Percentiles rank a stretch among this genome's conserved stretches.
phyloP scores from a whole-genome alignment of 2,888 invertebrate species.

The Synanthedon vespiformis region DNA sequence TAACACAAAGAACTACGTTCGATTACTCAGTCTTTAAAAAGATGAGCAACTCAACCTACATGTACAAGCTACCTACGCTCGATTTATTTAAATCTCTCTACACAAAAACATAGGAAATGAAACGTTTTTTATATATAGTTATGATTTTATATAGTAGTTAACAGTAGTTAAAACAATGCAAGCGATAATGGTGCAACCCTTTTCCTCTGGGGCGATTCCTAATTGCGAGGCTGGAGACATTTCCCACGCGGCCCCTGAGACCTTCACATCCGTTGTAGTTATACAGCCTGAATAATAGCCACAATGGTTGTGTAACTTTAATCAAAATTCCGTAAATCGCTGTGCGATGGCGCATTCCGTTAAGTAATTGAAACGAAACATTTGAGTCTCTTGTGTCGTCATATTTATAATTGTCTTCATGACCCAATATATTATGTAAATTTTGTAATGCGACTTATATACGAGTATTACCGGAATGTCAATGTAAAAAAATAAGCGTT shows the following conservation, averaged over 20 bases:
- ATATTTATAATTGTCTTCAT: background rate
- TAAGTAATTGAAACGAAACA: background rate
- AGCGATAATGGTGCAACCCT: conserved; percentile 48
- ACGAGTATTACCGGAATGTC: too few relatives aligned
- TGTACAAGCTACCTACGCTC: too few relatives aligned
- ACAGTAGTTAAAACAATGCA: conserved; percentile 47
- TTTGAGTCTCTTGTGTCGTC: background rate
- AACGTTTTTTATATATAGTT: too few relatives aligned
- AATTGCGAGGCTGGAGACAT: conserved; percentile 50
- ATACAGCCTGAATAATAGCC: conserved; percentile 6
- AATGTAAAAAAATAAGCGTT: too few relatives aligned
- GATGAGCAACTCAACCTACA: too few relatives aligned
- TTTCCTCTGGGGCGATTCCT: conserved; percentile 50
- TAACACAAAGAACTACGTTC: too few relatives aligned
- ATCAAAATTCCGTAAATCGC: conserved; percentile 43
- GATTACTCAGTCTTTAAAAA: too few relatives aligned
- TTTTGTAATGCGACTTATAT: too few relatives aligned
- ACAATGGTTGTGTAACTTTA: conserved; percentile 39
- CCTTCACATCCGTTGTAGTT: conserved; percentile 16
- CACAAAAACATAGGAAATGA: too few relatives aligned
- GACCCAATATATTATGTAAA: too few relatives aligned
- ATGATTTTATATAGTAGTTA: background rate
- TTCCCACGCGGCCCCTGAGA: conserved; percentile 50
- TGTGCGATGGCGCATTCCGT: conserved; percentile 7
- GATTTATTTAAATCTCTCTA: too few relatives aligned